These are phyloP conservation scores for Oreochromis niloticus DNA, from an alignment of 2,113 vertebrate species.

Conservation along the genomic window DNA sequence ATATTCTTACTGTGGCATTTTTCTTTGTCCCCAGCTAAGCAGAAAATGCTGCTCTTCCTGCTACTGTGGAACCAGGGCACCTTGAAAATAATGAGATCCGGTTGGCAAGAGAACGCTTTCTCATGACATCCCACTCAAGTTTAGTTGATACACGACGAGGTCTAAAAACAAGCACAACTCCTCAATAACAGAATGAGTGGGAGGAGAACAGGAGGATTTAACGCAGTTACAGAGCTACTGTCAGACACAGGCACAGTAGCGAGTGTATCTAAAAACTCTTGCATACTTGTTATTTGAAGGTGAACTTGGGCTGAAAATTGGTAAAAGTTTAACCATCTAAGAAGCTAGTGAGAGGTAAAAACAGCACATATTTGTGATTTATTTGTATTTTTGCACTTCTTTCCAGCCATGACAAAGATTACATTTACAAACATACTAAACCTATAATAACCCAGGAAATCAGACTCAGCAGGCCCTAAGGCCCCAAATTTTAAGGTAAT, in stretches of 20 bases:
- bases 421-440: background rate
- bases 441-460: background rate
- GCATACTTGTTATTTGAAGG: background rate
- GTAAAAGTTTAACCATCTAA: background rate
- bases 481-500: background rate
- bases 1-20: background rate
- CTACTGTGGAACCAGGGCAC: constrained; percentile 25
- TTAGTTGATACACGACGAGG: constrained; percentile 24
- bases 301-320: background rate
- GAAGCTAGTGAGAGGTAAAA: background rate
- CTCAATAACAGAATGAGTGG: background rate
- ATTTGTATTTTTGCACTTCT: background rate
- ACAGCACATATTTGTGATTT: background rate
- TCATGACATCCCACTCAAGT: constrained; percentile 27
- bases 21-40: background rate
- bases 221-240: background rate
- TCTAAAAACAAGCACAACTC: constrained; percentile 24
- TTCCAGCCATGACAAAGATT: background rate
- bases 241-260: background rate
- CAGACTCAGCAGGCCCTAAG: background rate
- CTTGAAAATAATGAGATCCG: constrained; percentile 48
- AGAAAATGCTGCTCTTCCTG: background rate
- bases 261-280: background rate
- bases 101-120: constrained; percentile 4
- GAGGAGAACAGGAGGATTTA: background rate